Base-by-base conservation (phyloP, 1,140 invertebrate species). In the Drosophila navojoa region DNA sequence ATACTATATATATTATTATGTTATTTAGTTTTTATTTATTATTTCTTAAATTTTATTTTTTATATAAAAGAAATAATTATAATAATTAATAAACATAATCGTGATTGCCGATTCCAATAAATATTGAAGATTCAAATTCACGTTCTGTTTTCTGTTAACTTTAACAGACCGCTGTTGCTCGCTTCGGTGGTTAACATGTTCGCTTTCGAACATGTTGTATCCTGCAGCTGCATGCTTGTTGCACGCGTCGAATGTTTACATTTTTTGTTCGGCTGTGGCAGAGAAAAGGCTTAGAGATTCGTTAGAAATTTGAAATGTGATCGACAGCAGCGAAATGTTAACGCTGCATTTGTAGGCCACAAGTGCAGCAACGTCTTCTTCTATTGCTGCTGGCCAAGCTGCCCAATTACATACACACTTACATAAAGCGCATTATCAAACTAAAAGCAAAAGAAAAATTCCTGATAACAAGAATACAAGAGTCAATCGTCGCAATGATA, bases 281-380 rank as follows among this genome's bases (percentile, higher is more conserved):
- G 32, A 47, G 13, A 19, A 59, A 68, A 44, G 10, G 16, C 5
- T 60, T 22, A n/a, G 45, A 72, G 60, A 60, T 60, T 60, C 70
- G 70, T 68, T 68, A 45, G 64, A 68, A 58, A 29, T 72, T 72
- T 68, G 29, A 54, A 72, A 72, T 68, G 42, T 11, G 70, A 72
- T 72, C 70, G 55, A 13, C 57, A 38, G 32, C 49, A n/a, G 13
- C 52, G 44, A 49, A 72, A 68, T 72, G 63, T 54, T 60, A 72
- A 60, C 55, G 63, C 32, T 47, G 70, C 70, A 68, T 57, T 61
- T 70, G 22, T 63, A 38, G 50, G 29, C n/a, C 50, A 55, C 40
- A 62, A 38, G 16, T 27, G 42, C 27, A 22, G 29, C 68, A 63
- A 52, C 63, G 63, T 54, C 45, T 11, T 38, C 0, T 6, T 29